Conservation (phyloP, 2,888 invertebrate species). For the Eupithecia subfuscata region DNA sequence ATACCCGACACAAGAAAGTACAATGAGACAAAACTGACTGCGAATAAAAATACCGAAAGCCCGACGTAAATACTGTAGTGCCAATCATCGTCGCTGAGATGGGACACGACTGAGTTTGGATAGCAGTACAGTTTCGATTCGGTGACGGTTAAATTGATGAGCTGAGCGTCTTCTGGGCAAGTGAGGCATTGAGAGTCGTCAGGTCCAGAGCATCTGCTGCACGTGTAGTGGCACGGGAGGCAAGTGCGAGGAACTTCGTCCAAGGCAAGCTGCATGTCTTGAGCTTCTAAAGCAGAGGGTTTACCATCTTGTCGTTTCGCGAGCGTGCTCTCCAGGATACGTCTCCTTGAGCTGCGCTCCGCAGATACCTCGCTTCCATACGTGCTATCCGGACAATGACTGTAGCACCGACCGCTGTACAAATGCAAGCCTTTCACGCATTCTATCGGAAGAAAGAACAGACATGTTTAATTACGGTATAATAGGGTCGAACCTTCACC, state of each 20-base stretch:
- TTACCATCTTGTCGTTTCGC: slow-evolving; percentile 65
- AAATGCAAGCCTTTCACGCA: slow-evolving; percentile 86
- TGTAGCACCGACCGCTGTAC: slow-evolving; percentile 85
- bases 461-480: slow-evolving; percentile 65
- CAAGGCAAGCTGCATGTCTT: slow-evolving; percentile 65
- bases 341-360: slow-evolving; percentile 72
- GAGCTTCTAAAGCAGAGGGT: slow-evolving; percentile 63
- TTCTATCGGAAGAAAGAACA: slow-evolving; percentile 85
- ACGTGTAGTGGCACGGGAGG: slow-evolving; percentile 89
- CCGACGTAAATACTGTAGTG: slow-evolving; percentile 75
- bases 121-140: slow-evolving; percentile 80
- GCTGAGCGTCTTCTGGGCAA: slow-evolving; percentile 87
- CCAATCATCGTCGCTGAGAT: slow-evolving; percentile 74
- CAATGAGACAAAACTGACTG: slow-evolving; percentile 59
- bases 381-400: slow-evolving; percentile 82
- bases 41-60: slow-evolving; percentile 66
- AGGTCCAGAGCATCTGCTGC: slow-evolving; percentile 87
- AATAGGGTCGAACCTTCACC: slow-evolving; percentile 69
- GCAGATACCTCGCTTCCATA: slow-evolving; percentile 74
- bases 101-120: slow-evolving; percentile 72
- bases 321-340: slow-evolving; percentile 63
- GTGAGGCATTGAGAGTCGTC: slow-evolving; percentile 87
- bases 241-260: slow-evolving; percentile 78
- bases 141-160: slow-evolving; percentile 71
- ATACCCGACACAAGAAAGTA: slow-evolving; percentile 62